These are phyloP conservation scores for Heloderma charlesbogerti DNA, from an alignment of 2,113 vertebrate species.

Conservation along the genomic window DNA sequence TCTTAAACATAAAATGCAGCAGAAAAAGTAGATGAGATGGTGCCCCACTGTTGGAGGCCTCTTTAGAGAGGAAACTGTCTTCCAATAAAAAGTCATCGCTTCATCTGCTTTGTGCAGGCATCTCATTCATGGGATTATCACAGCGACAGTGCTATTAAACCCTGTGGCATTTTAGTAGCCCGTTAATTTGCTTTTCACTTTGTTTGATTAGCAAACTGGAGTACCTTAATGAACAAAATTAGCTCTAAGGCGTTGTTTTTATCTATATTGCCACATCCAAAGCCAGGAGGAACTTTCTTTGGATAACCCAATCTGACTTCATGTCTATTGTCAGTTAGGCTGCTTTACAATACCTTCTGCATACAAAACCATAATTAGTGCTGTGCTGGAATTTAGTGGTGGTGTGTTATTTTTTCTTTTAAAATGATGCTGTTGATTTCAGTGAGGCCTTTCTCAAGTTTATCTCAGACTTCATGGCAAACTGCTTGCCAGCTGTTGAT, in stretches of 20 bases:
- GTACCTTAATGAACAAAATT: neutral
- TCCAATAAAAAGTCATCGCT: conserved; percentile 1
- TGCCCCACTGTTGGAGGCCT: neutral
- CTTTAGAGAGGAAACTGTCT: neutral
- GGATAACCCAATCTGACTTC: neutral
- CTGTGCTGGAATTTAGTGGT: neutral
- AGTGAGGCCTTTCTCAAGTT: neutral
- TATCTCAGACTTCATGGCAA: neutral
- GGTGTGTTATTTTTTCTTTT: neutral
- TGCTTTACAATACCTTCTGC: neutral
- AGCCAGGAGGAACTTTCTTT: conserved; percentile 6
- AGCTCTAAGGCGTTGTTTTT: conserved; percentile 8
- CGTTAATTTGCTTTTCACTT: conserved; percentile 41
- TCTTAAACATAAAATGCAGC: neutral
- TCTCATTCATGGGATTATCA: conserved; percentile 18
- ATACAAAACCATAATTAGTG: neutral
- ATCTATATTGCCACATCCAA: conserved; percentile 12
- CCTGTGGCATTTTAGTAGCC: conserved; percentile 18
- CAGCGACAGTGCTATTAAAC: conserved; percentile 18
- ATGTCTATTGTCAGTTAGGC: neutral
- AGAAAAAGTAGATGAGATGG: neutral
- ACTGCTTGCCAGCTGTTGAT: neutral
- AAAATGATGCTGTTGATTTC: neutral
- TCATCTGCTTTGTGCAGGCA: conserved; percentile 11
- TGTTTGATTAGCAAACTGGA: neutral